phyloP scores from a whole-genome alignment of 2,113 vertebrate genomes.

The Bothrops jararaca region DNA sequence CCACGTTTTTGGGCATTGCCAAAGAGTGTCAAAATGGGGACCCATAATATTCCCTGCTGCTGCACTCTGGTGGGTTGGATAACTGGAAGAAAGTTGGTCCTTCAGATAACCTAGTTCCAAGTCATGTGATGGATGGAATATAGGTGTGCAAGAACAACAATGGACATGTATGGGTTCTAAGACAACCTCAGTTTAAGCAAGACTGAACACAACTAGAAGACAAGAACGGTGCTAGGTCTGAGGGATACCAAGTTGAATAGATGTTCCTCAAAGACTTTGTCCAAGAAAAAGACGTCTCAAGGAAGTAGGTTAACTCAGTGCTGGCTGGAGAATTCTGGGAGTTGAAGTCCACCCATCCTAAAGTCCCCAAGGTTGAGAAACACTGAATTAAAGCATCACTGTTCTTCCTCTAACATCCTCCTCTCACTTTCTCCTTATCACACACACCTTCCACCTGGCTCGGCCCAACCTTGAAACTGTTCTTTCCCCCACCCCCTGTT shows the following conservation, averaged over 20 bases:
- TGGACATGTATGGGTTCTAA: neutral
- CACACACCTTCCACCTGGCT: conserved; percentile 25
- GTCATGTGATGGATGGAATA: neutral
- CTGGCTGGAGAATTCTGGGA: neutral
- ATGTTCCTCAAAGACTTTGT: too few species aligned
- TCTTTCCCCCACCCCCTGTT: conserved; percentile 28
- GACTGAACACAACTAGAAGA: neutral
- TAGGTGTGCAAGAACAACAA: neutral
- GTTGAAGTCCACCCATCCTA: neutral
- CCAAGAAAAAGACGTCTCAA: neutral
- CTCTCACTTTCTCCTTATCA: neutral
- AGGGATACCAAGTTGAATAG: too few species aligned
- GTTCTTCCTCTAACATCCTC: conserved; percentile 25
- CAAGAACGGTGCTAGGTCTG: neutral
- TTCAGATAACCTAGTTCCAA: neutral
- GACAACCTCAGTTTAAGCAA: neutral
- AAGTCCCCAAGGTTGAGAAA: neutral
- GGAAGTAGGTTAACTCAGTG: neutral
- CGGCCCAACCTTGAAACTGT: conserved; percentile 49
- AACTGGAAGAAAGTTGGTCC: neutral
- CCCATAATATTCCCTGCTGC: neutral
- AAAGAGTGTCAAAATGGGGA: neutral
- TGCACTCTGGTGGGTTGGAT: neutral
- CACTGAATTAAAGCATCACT: neutral
- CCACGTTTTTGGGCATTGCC: neutral